Evolutionary conservation across 2,797 vertebrate genomes (phyloP).

Genomic region (Propithecus perrieri): DNA sequence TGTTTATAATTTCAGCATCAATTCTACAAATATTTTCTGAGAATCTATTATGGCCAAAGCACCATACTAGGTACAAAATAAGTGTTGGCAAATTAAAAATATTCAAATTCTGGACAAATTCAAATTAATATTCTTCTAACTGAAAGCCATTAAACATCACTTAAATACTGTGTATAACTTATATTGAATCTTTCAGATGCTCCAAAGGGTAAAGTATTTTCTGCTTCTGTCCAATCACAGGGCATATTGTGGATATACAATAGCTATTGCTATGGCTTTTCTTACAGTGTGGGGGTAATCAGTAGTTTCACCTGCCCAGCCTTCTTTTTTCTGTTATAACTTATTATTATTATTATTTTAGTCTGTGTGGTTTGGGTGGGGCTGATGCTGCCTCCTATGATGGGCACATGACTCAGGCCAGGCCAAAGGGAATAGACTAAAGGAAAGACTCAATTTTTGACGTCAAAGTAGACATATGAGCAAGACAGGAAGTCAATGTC

Average conservation of each 20-base stretch:
- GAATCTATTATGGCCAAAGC: background rate
- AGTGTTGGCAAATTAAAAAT: background rate
- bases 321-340: background rate
- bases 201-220: background rate
- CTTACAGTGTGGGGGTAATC: background rate
- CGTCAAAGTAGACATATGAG: background rate
- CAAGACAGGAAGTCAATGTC: background rate
- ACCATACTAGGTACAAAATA: background rate
- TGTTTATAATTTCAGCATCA: background rate
- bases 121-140: background rate
- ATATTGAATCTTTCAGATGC: background rate
- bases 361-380: background rate
- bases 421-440: background rate
- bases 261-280: background rate
- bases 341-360: background rate
- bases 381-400: background rate
- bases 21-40: background rate
- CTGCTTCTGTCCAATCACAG: background rate
- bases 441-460: background rate
- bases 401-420: background rate
- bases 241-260: background rate
- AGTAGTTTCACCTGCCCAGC: background rate
- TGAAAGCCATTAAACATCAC: background rate
- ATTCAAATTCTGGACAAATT: background rate
- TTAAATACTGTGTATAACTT: background rate